Base-by-base conservation (phyloP, 2,888 invertebrate species). In the Notodonta ziczac region DNA sequence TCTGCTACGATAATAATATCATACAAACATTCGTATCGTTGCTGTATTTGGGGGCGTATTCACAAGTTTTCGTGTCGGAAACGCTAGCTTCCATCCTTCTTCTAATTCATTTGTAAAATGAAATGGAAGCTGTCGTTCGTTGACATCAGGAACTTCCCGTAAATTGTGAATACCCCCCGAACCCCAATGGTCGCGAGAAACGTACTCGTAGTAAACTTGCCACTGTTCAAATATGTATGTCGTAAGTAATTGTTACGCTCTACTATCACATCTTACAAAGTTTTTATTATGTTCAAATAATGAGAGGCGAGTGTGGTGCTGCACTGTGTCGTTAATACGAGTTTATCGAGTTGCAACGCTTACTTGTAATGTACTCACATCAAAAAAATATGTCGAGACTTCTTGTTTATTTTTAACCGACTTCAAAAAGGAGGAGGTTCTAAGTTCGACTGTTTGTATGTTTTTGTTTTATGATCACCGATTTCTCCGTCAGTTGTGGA, bases 191-290 rank as follows among this genome's bases (percentile, higher is more conserved):
- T 35, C 66, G 66, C 73, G 63, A 67, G 65, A 81, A 87, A 85
- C 85, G 72, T 72, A 76, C 73, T 74, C 62, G 83, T 86, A 82
- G 62, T 82, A 84, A 84, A 82, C 66, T 72, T 72, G 77, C 60
- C 80, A 76, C 80, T 76, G 68, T 72, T 75, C 74, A 69, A 24
- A 24, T 24, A 77, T 78, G 74, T 72, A 63, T 66, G 52, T 70
- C 70, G 67, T 78, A 78, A 80, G 80, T 76, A 79, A 74, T 77
- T 61, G 69, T 84, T 82, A 84, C 73, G 71, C 85, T 88, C 46
- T 52, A 89, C 83, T 87, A 89, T 89, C 88, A 89, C 87, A 87
- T 88, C 80, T 86, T 84, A 85, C 80, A 77, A 81, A 83, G 76
- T 67, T 67, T 63, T 61, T 57, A 61, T 78, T 74, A 66, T 66